phyloP scores from a whole-genome alignment of 2,888 invertebrate species.

The Carpatolechia fugitivella region DNA sequence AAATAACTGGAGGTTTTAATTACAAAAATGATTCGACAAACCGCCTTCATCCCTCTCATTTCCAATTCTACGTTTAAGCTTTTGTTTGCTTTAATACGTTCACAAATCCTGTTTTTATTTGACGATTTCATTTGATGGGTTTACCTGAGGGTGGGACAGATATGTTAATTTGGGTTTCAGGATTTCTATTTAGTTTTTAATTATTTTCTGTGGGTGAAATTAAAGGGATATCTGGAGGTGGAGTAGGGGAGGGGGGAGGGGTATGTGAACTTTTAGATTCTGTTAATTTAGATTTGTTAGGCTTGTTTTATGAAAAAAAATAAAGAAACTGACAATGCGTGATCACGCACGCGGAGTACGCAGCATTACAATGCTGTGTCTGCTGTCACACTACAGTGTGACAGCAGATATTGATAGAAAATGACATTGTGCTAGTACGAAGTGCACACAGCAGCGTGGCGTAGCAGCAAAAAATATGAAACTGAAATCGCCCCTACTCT shows the following conservation, averaged over 20 bases:
- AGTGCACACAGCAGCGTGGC: too few species aligned
- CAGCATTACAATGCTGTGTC: too few species aligned
- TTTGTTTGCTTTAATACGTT: conserved; percentile 51
- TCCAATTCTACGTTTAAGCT: conserved; percentile 45
- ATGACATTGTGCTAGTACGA: too few species aligned
- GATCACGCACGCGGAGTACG: too few species aligned
- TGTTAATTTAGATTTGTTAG: too few species aligned
- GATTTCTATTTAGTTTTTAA: background rate
- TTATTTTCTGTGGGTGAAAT: background rate
- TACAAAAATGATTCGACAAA: conserved; percentile 14
- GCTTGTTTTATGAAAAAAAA: too few species aligned
- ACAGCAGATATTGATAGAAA: too few species aligned
- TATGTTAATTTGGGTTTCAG: background rate
- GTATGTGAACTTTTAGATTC: too few species aligned
- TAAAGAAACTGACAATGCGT: too few species aligned
- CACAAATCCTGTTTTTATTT: conserved; percentile 43
- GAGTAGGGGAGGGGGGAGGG: background rate
- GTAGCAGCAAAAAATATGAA: too few species aligned
- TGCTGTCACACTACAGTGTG: too few species aligned
- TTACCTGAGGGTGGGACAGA: conserved; percentile 6
- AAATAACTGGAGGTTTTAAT: conserved; percentile 43
- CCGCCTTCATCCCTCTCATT: conserved; percentile 39
- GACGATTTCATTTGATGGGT: conserved; percentile 39
- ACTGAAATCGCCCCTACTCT: too few species aligned
- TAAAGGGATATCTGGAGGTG: background rate